Evolutionary conservation across 2,888 invertebrate genomes (phyloP), one percentile per base, ranked within the genome.

Genomic region (Alcis repandata): DNA sequence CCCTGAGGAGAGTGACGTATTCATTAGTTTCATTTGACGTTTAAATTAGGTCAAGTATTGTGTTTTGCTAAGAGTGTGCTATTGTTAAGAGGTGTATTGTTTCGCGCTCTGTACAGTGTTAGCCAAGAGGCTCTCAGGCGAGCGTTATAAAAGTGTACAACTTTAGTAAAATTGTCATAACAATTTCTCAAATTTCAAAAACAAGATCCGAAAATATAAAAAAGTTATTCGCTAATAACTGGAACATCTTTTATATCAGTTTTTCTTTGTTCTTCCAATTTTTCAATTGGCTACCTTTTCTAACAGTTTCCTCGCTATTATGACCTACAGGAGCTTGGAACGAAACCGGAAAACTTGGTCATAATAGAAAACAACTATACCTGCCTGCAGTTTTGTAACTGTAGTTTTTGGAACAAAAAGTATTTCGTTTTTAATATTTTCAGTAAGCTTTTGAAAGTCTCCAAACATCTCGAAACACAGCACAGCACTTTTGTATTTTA

Each of bases 291-390:
- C 22, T 11, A 54, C 33, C 43, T 52, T 60, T 60, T 67, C 43
- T 45, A 40, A 65, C 65, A 45, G 67, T 68, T 71, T 68, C 63
- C 63, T 56, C 17, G 22, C 32, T 41, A 63, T 66, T 61, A 61
- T 57, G 52, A 63, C 51, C 53, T 58, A 53, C 49, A 52, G 60
- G 54, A 61, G 56, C 41, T 56, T 60, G 60, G 60, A 70, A 67
- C 49, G 63, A 38, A 43, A 67, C 64, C 64, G 65, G 70, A 67
- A 65, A 65, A 63, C 27, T 70, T 70, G 61, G 63, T 54, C 61
- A 49, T 67, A 57, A 65, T 68, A 63, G 56, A 59, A 56, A 66
- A 53, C 56, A 59, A 33, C 17, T 52, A 45, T 46, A 64, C 56
- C 49, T 59, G 11, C 22, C 52, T 53, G 43, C 67, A 45, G 11